Evolutionary conservation across 2,113 vertebrate genomes (phyloP).

Genomic region (Xenopus borealis): DNA sequence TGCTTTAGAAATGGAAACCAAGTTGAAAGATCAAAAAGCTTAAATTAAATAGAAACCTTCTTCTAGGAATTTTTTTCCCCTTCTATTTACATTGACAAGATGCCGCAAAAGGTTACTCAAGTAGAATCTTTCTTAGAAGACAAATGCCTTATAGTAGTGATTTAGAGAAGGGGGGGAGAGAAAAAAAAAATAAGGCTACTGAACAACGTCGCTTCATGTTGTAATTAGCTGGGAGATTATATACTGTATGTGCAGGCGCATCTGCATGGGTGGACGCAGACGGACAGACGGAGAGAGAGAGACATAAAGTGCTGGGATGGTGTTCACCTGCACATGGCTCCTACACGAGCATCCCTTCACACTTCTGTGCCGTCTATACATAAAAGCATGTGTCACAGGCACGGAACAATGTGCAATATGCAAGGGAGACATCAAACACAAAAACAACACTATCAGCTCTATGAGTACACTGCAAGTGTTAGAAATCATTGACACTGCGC

Average conservation of each 20-base stretch:
- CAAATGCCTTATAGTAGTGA: conserved; percentile 36
- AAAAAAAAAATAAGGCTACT: background rate
- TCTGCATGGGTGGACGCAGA: background rate
- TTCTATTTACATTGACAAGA: conserved; percentile 34
- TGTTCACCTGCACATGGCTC: background rate
- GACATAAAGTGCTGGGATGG: background rate
- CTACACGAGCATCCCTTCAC: conserved; percentile 28
- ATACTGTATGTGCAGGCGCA: conserved; percentile 56
- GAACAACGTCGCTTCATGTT: background rate
- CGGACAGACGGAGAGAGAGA: background rate
- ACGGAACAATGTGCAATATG: conserved; percentile 17
- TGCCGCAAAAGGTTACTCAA: conserved; percentile 32
- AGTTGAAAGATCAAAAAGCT: conserved; percentile 51
- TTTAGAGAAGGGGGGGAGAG: background rate
- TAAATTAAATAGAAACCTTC: conserved; percentile 30
- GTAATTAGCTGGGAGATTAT: conserved; percentile 15
- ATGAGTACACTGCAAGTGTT: conserved; percentile 28
- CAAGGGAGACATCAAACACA: conserved; percentile 45
- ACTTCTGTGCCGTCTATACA: background rate
- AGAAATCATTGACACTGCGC: conserved; percentile 37
- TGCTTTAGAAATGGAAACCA: conserved; percentile 32
- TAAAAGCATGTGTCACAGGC: conserved; percentile 26
- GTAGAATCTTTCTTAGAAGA: conserved; percentile 11
- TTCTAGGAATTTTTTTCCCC: conserved; percentile 23
- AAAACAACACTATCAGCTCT: conserved; percentile 11